Base-by-base conservation (phyloP, 1,140 invertebrate species). In the Meloidogyne hapla region DNA sequence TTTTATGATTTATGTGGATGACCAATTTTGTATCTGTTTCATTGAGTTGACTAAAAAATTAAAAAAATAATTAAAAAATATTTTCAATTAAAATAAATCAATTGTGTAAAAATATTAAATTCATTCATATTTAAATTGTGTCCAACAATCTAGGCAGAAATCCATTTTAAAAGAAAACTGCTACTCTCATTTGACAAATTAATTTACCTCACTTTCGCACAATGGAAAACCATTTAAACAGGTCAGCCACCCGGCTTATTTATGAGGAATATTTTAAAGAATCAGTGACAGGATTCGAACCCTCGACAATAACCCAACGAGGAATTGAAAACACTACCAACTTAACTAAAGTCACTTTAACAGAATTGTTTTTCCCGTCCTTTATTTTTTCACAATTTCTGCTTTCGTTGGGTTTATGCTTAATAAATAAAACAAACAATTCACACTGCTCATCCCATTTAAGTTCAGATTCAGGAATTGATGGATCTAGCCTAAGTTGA, bases 371-470 rank as follows among this genome's bases (percentile, higher is more conserved):
- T 42, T 42, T n/a, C n/a, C 40, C 9, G 10, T 42, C 12, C 13
- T 12, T 2, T 42, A 42, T 13, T 12, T 12, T 13, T 13, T 10
- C 13, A 42, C 9, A 42, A 42, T 38, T 38, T 38, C 33, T 38
- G 3, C 2, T 4, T 38, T 38, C 33, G 9, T 38, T 9, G n/a
- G 3, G 3, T 9, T 26, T 63, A 0, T 5, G 5, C 8, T 23
- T 8, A 40, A 40, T n/a, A 0, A 28, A 9, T 64, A 74, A 79
- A n/a, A 73, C 82, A 73, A 68, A 81, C 82, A 84, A 84, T 81
- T 84, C 80, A n/a, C 84, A 77, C 62, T 79, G 72, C 28, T 84
- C 80, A 65, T 81, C 66, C 80, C 82, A 84, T 9, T 64, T 40
- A 62, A 21, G 5, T 13, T 63, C 65, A 38, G 63, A n/a, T n/a